A percentile compares a stretch with the other conserved stretches of the same genome.
Conservation (phyloP, 2,113 vertebrate species). For the Syngnathus floridae region DNA sequence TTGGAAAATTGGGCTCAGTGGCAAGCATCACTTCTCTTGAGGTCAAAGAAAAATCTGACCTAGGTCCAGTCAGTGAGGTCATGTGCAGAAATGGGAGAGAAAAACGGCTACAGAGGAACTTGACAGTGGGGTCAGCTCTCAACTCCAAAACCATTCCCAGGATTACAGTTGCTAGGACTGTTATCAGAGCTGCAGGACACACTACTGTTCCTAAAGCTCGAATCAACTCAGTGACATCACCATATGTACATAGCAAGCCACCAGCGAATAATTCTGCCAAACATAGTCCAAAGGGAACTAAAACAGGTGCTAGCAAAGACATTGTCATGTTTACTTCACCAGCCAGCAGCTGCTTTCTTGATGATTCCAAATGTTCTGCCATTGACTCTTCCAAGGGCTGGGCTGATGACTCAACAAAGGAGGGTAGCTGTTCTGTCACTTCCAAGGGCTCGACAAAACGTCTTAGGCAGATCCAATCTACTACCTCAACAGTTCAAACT, state of each 20-base stretch:
- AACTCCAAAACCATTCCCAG: constrained; percentile 9
- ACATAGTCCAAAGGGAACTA: constrained; percentile 17
- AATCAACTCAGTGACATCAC: constrained; percentile 24
- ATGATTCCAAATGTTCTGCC: constrained; percentile 29
- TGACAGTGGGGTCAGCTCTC: background rate
- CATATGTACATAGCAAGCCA: background rate
- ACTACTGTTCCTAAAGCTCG: constrained; percentile 19
- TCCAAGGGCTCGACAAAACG: constrained; percentile 37
- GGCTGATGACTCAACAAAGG: constrained; percentile 3
- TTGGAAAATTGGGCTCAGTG: constrained; percentile 1
- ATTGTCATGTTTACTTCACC: constrained; percentile 23
- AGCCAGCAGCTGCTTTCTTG: constrained; percentile 17
- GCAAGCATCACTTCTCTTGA: constrained; percentile 11
- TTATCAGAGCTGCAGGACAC: constrained; percentile 24
- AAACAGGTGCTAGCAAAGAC: constrained; percentile 24
- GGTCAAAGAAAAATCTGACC: constrained; percentile 2
- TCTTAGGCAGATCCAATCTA: constrained; percentile 28
- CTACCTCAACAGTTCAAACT: constrained; percentile 52
- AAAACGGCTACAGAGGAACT: constrained; percentile 17
- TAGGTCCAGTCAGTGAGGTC: constrained; percentile 14
- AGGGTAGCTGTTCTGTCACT: constrained; percentile 23
- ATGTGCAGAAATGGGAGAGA: constrained; percentile 20
- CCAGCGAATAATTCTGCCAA: constrained; percentile 22
- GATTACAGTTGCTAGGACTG: constrained; percentile 11
- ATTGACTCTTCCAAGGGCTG: constrained; percentile 15